Conservation (phyloP, 1,140 invertebrate genomes). For the Drosophila guanche region DNA sequence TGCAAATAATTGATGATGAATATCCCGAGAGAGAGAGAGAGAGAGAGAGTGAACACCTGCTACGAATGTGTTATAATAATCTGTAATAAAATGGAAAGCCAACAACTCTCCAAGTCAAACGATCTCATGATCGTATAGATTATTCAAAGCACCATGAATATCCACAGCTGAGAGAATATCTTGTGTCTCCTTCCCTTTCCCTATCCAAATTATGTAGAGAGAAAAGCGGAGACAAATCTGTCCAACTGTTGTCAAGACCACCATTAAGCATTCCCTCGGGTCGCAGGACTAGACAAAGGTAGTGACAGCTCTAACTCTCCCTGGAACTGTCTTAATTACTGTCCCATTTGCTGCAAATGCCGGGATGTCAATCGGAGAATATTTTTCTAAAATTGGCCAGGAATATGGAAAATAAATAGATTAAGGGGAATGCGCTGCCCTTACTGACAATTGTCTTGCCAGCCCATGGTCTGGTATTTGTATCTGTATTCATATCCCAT, state of each 20-base stretch:
- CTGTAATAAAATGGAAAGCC: no score
- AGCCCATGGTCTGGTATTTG: background rate
- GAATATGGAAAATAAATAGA: conserved; percentile 44
- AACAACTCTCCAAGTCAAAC: no score
- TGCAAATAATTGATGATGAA: no score
- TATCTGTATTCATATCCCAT: background rate
- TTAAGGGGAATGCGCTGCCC: conserved; percentile 1
- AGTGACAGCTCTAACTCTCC: conserved; percentile 44
- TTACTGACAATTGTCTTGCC: conserved; percentile 25
- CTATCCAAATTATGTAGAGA: conserved; percentile 17
- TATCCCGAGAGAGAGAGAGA: no score
- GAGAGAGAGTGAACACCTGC: no score
- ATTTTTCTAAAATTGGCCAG: conserved; percentile 47
- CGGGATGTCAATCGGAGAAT: conserved; percentile 34
- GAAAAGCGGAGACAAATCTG: conserved; percentile 33
- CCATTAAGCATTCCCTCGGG: conserved; percentile 14
- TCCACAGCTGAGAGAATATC: background rate
- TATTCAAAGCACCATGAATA: no score
- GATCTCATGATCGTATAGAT: no score
- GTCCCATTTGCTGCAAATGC: conserved; percentile 34
- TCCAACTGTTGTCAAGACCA: conserved; percentile 47
- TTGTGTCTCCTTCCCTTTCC: conserved; percentile 1
- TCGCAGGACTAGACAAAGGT: conserved; percentile 35
- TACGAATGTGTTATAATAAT: no score
- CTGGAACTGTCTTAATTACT: conserved; percentile 55